Conservation (phyloP, 2,113 vertebrate species). For the Sebastes fasciatus region DNA sequence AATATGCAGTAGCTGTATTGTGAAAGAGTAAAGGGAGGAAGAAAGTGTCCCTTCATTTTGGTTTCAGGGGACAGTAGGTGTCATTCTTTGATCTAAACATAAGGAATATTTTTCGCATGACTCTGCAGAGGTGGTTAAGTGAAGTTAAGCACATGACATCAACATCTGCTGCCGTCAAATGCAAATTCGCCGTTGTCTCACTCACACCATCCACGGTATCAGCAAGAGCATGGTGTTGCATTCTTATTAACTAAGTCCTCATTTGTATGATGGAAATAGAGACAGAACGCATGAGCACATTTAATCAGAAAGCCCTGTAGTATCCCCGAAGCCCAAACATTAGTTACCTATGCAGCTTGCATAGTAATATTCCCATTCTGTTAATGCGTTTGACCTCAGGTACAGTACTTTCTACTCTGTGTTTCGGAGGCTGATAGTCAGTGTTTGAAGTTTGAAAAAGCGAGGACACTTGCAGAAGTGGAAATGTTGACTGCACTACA, state of each 20-base stretch:
- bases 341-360: constrained; percentile 63
- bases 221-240: constrained; percentile 38
- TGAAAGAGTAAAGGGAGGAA: constrained; percentile 27
- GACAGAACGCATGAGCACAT: constrained; percentile 55
- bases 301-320: constrained; percentile 62
- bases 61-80: constrained; percentile 2
- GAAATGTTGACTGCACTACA: constrained; percentile 47
- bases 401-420: constrained; percentile 50
- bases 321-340: constrained; percentile 69
- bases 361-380: constrained; percentile 57
- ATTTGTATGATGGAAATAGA: constrained; percentile 60
- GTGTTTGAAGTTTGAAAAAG: constrained; percentile 58
- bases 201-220: constrained; percentile 32
- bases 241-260: constrained; percentile 53
- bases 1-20: constrained; percentile 22
- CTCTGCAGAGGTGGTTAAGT: constrained; percentile 47
- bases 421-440: constrained; percentile 45
- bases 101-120: constrained; percentile 25
- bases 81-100: constrained; percentile 34
- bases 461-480: constrained; percentile 36
- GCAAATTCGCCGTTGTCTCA: constrained; percentile 50
- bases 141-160: constrained; percentile 54
- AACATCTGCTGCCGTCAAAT: constrained; percentile 34
- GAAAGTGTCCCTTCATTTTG: not conserved
- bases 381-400: constrained; percentile 74